Percentiles rank a stretch among this genome's conserved stretches.
Evolutionary conservation across 2,797 vertebrate genomes (phyloP).

Genomic region (Tapera naevia): DNA sequence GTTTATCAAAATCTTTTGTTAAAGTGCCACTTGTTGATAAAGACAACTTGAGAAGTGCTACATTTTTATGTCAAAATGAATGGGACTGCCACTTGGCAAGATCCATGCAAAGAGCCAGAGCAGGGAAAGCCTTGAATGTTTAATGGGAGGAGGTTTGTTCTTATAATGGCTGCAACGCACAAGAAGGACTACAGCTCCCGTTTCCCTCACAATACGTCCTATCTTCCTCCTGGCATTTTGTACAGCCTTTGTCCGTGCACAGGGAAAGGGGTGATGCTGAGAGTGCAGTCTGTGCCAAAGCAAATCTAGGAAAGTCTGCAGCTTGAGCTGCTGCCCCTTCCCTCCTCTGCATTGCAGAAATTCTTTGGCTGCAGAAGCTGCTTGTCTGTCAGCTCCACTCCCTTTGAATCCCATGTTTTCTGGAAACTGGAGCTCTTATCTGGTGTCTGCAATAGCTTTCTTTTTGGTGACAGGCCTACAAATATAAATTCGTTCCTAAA

Average conservation of each 20-base stretch:
- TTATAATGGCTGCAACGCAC: not conserved
- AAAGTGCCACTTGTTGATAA: not conserved
- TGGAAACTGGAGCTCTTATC: not conserved
- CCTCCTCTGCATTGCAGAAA: not conserved
- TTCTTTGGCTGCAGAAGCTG: not conserved
- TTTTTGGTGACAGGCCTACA: not conserved
- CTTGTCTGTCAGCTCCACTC: not conserved
- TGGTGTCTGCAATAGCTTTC: not conserved
- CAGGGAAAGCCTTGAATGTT: not conserved
- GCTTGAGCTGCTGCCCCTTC: not conserved
- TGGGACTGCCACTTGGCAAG: not conserved
- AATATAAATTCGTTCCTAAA: not conserved
- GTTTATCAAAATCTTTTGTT: not conserved
- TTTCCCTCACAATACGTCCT: rapidly evolving
- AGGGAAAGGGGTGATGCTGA: not conserved
- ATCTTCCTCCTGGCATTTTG: not conserved
- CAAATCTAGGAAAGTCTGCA: rapidly evolving
- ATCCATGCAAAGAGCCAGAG: not conserved
- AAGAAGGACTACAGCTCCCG: not conserved
- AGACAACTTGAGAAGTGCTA: not conserved
- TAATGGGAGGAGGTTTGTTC: not conserved
- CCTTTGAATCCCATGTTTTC: not conserved
- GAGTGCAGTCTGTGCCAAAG: not conserved
- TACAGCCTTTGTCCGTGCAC: not conserved
- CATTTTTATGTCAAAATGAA: not conserved